Evolutionary conservation across 2,888 invertebrate species (phyloP).

Genomic region (Cheilosia vulpina): DNA sequence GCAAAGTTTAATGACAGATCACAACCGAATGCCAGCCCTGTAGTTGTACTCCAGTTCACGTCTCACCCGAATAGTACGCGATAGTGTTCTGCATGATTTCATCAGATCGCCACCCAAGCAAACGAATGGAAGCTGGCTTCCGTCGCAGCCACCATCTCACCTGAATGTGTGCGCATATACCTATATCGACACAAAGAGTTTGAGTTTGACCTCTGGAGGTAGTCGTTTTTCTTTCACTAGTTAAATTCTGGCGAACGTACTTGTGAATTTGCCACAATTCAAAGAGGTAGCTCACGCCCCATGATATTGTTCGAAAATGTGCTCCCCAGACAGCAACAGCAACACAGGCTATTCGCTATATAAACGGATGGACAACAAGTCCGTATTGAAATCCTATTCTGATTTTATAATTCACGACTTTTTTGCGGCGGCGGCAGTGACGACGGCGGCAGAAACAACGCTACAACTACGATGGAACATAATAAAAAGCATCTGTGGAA

Average conservation of each 20-base stretch:
- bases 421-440: conserved; percentile 36
- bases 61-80: conserved; percentile 61
- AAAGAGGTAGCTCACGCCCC: conserved; percentile 74
- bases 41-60: conserved; percentile 69
- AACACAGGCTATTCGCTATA: background rate
- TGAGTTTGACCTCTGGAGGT: conserved; percentile 64
- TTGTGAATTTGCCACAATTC: conserved; percentile 74
- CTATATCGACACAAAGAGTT: conserved; percentile 59
- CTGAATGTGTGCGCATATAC: background rate
- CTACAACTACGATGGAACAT: conserved; percentile 45
- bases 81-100: conserved; percentile 74
- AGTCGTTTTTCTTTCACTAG: conserved; percentile 22
- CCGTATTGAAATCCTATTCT: conserved; percentile 70
- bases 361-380: conserved; percentile 59
- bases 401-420: conserved; percentile 74
- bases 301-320: conserved; percentile 68
- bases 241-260: conserved; percentile 53
- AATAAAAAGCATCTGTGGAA: conserved; percentile 70
- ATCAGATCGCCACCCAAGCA: conserved; percentile 71
- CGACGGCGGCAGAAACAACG: conserved; percentile 3
- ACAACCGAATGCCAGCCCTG: conserved; percentile 39
- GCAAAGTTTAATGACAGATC: conserved; percentile 67
- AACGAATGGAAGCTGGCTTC: conserved; percentile 61
- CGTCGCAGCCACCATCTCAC: conserved; percentile 36
- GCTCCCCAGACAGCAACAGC: conserved; percentile 27